A percentile compares a stretch with the other conserved stretches of the same genome.
Evolutionary conservation across 2,113 vertebrate genomes (phyloP).

Genomic region (Carollia perspicillata): DNA sequence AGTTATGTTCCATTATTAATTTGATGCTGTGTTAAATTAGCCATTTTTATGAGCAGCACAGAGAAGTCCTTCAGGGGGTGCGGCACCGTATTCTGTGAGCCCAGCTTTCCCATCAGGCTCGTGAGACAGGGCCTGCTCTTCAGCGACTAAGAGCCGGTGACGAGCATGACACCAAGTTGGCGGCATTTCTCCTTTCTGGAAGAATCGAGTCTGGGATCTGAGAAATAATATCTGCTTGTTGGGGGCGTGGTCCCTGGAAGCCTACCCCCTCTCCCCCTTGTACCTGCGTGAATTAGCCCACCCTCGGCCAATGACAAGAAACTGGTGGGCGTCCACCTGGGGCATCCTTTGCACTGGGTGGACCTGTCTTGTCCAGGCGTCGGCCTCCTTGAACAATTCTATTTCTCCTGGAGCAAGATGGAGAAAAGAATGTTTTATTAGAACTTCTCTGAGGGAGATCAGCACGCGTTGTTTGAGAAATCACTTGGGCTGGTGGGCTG

Average conservation of each 20-base stretch:
- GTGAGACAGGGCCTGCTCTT: background rate
- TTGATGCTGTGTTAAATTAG: slow-evolving; percentile 50
- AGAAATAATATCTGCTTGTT: background rate
- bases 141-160: background rate
- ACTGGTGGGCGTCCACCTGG: background rate
- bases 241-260: background rate
- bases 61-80: slow-evolving; percentile 13
- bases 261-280: background rate
- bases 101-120: background rate
- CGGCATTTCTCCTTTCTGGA: background rate
- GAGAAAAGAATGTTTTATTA: background rate
- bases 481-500: background rate
- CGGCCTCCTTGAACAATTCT: background rate
- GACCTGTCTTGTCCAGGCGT: background rate
- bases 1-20: slow-evolving; percentile 35
- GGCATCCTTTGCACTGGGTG: background rate
- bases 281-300: background rate
- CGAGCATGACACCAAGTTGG: background rate
- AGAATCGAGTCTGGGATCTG: background rate
- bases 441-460: background rate
- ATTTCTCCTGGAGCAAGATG: background rate
- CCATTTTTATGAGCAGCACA: slow-evolving; percentile 39
- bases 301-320: background rate
- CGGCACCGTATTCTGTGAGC: background rate
- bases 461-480: background rate